Evolutionary conservation across 1,140 invertebrate species (phyloP).

Genomic region (Pseudomyrmex gracilis): DNA sequence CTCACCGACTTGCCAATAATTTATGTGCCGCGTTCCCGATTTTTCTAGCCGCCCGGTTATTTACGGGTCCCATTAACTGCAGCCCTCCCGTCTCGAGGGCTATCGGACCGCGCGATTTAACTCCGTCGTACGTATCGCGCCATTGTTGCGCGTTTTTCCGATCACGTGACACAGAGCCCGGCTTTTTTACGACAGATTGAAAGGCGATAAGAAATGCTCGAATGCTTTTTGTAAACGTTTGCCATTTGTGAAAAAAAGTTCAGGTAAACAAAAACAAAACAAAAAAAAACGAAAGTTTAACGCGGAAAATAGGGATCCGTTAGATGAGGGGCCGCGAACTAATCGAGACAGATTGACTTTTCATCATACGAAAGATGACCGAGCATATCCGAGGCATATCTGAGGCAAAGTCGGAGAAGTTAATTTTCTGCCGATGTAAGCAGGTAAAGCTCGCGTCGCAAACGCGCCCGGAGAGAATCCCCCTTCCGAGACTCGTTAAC

Average conservation of each 20-base stretch:
- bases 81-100: neutral
- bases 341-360: neutral
- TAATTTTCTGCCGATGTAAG: constrained; percentile 56
- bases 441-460: constrained; percentile 39
- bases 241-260: too few relatives aligned
- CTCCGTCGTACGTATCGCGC: neutral
- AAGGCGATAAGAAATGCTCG: too few relatives aligned
- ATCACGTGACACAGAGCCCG: too few relatives aligned
- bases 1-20: constrained; percentile 55
- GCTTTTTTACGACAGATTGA: too few relatives aligned
- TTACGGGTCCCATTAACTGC: constrained; percentile 5
- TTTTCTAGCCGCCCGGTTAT: constrained; percentile 34
- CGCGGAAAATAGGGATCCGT: neutral
- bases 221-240: too few relatives aligned
- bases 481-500: constrained; percentile 29
- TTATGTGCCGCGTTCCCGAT: constrained; percentile 38
- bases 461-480: constrained; percentile 15
- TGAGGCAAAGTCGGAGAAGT: constrained; percentile 16
- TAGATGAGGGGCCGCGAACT: too few relatives aligned
- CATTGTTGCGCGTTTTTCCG: too few relatives aligned
- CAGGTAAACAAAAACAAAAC: too few relatives aligned
- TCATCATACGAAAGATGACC: constrained; percentile 10
- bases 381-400: constrained; percentile 10
- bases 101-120: neutral
- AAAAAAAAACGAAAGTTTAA: neutral